Evolutionary conservation across 2,888 invertebrate species (phyloP).

Genomic region (Agrilus mali): DNA sequence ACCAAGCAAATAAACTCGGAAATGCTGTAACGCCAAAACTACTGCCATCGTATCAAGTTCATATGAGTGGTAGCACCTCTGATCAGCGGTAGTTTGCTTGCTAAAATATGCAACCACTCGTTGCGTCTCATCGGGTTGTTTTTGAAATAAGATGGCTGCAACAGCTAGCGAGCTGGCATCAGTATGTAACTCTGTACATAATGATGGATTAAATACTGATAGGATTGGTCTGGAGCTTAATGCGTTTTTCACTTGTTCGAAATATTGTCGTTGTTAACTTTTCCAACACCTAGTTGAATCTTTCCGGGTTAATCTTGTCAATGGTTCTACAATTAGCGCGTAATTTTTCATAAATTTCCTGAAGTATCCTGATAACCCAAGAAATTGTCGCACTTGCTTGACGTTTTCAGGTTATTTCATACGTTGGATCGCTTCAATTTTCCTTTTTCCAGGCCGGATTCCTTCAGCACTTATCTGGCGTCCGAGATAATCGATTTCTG

Average conservation of each 20-base stretch:
- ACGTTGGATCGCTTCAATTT: constrained; percentile 15
- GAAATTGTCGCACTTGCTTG: constrained; percentile 19
- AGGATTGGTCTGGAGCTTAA: constrained; percentile 9
- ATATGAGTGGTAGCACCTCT: constrained; percentile 11
- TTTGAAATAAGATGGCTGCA: constrained; percentile 1
- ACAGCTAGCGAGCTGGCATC: constrained; percentile 7
- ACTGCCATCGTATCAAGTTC: constrained; percentile 13
- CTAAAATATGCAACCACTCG: constrained; percentile 13
- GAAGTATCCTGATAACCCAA: constrained; percentile 20
- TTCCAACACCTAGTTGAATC: constrained; percentile 5
- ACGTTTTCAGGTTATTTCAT: constrained; percentile 17
- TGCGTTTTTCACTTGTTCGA: constrained; percentile 3
- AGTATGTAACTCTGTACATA: constrained; percentile 11
- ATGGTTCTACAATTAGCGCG: constrained; percentile 11
- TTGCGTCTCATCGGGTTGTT: background rate
- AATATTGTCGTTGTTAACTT: constrained; percentile 5
- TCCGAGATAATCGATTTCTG: constrained; percentile 19
- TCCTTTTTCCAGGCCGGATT: constrained; percentile 15
- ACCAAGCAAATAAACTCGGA: constrained; percentile 4
- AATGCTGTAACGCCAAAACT: constrained; percentile 2
- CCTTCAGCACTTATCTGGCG: constrained; percentile 16
- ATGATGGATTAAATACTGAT: constrained; percentile 8
- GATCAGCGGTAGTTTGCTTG: constrained; percentile 11
- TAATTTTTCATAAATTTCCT: constrained; percentile 16
- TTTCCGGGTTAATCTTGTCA: constrained; percentile 10